phyloP scores from a whole-genome alignment of 1,140 invertebrate species.

The Mercenaria mercenaria region DNA sequence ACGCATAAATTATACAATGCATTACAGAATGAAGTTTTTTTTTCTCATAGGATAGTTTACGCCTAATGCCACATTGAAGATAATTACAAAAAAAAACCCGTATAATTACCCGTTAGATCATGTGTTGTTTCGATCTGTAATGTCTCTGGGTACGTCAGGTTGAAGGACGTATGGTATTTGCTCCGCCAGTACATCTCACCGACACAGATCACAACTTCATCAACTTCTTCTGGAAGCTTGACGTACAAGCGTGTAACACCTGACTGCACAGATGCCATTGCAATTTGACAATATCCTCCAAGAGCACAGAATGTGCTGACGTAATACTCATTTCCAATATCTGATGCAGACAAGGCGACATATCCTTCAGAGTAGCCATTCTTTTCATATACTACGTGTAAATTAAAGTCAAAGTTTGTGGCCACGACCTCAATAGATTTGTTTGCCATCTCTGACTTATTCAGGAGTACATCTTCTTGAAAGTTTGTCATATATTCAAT shows the following conservation, averaged over 20 bases:
- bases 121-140: conserved; percentile 31
- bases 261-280: not conserved
- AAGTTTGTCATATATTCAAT: not conserved
- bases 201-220: conserved; percentile 39
- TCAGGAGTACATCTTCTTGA: not conserved
- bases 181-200: not conserved
- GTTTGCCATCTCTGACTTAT: not conserved
- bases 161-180: not conserved
- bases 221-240: not conserved
- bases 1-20: no score
- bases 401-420: not conserved
- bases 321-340: conserved; percentile 32
- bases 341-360: not conserved
- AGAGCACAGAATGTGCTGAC: conserved; percentile 32
- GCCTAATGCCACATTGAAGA: no score
- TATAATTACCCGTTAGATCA: conserved; percentile 28
- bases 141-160: conserved; percentile 9
- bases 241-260: conserved; percentile 14
- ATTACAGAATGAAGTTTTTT: no score
- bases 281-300: conserved; percentile 32
- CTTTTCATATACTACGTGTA: not conserved
- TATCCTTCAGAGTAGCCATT: conserved; percentile 13
- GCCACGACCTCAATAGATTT: not conserved
- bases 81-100: no score
- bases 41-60: no score